Evolutionary conservation across 2,888 invertebrate genomes (phyloP).

Genomic region (Slavum lentiscoides): DNA sequence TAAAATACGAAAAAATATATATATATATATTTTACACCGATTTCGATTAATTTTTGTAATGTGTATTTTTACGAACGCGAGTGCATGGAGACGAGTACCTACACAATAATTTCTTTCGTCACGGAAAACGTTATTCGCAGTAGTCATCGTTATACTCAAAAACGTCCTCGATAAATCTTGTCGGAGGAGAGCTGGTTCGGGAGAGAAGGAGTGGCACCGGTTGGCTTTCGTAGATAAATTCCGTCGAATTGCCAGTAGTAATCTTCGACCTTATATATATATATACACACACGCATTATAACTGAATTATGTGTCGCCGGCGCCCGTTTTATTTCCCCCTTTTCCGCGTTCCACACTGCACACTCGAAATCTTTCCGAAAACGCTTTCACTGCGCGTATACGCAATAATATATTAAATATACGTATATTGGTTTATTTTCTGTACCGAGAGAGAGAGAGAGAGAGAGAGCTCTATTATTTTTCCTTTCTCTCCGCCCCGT

Average conservation of each 20-base stretch:
- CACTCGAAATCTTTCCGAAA: conserved; percentile 42
- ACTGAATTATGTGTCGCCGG: conserved; percentile 33
- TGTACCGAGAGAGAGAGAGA: background rate
- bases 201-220: background rate
- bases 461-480: conserved; percentile 15
- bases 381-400: conserved; percentile 5
- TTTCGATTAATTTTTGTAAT: no score
- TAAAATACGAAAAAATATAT: no score
- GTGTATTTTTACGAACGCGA: no score
- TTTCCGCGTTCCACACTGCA: background rate
- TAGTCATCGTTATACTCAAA: background rate
- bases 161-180: conserved; percentile 29
- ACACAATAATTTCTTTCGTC: no score
- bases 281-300: conserved; percentile 47
- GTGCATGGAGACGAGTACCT: no score
- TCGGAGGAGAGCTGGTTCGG: background rate
- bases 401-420: no score
- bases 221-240: conserved; percentile 46
- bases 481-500: conserved; percentile 3
- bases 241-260: conserved; percentile 42
- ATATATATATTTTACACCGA: no score
- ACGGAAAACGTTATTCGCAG: background rate
- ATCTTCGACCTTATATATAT: conserved; percentile 40
- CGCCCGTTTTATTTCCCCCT: conserved; percentile 28
- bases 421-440: conserved; percentile 25